These are phyloP conservation scores for Zygogramma bicolorata DNA, from an alignment of 2,888 invertebrate species.

Conservation along the genomic window DNA sequence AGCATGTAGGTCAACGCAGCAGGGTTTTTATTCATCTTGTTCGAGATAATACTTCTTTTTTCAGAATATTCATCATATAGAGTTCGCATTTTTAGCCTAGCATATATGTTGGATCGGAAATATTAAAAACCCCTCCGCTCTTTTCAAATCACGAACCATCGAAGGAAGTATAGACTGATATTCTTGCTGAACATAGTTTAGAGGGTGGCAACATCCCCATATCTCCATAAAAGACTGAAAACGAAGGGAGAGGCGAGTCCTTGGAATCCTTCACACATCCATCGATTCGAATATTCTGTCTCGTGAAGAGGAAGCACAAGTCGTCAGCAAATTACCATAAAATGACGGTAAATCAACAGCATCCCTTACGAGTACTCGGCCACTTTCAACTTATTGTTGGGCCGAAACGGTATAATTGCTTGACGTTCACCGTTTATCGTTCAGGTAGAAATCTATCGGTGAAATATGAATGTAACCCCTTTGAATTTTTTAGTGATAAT, in stretches of 20 bases:
- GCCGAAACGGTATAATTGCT: conserved; percentile 33
- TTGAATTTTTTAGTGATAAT: conserved; percentile 8
- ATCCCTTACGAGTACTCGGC: conserved; percentile 31
- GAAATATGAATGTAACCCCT: conserved; percentile 1
- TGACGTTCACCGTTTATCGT: conserved; percentile 15
- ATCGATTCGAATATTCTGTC: conserved; percentile 5
- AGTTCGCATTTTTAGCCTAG: too few relatives aligned
- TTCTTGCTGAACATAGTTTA: background rate
- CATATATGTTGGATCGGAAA: background rate
- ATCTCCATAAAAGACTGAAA: background rate
- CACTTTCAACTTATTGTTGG: conserved; percentile 35
- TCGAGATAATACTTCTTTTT: too few relatives aligned
- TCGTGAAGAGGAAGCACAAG: background rate
- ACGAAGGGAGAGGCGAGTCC: background rate
- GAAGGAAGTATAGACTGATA: background rate
- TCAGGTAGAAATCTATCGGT: conserved; percentile 28
- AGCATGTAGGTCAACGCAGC: too few relatives aligned
- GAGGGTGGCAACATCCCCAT: background rate
- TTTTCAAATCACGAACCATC: background rate
- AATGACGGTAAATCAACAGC: conserved; percentile 33
- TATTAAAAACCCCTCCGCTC: background rate
- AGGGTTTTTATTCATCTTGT: too few relatives aligned
- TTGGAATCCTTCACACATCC: conserved; percentile 3
- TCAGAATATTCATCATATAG: too few relatives aligned
- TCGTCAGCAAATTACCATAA: conserved; percentile 27